Conservation (phyloP, 2,113 vertebrate genomes). For the Seriola quinqueradiata region DNA sequence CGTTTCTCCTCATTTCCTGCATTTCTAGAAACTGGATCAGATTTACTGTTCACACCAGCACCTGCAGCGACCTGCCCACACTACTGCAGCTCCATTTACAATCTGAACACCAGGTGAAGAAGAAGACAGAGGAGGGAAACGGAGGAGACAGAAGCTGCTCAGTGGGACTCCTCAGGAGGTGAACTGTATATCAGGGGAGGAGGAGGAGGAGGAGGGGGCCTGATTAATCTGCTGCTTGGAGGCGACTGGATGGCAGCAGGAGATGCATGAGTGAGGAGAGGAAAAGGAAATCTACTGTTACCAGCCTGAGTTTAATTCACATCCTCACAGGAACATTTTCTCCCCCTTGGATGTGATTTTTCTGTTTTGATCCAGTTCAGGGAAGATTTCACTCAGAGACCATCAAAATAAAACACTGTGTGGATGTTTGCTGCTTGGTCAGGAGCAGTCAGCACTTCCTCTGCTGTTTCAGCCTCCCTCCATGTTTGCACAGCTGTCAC, state of each 20-base stretch:
- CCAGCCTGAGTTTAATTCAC: too few species aligned
- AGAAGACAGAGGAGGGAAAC: background rate
- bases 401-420: background rate
- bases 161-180: conserved; percentile 8
- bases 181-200: background rate
- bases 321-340: background rate
- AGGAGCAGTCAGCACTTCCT: background rate
- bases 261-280: background rate
- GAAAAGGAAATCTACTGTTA: too few species aligned
- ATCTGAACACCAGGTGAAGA: background rate
- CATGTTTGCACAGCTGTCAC: background rate
- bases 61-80: too few species aligned
- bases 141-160: background rate
- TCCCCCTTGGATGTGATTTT: conserved; percentile 15
- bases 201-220: background rate
- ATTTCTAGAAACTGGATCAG: too few species aligned
- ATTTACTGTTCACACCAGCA: too few species aligned
- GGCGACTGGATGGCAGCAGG: conserved; percentile 5
- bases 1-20: too few species aligned
- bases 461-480: background rate
- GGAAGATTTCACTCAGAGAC: background rate
- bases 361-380: background rate
- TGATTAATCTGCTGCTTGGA: background rate
- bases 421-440: background rate
- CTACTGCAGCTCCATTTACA: too few species aligned